Evolutionary conservation across 2,797 vertebrate genomes (phyloP).

Genomic region (Labeo calbasu): DNA sequence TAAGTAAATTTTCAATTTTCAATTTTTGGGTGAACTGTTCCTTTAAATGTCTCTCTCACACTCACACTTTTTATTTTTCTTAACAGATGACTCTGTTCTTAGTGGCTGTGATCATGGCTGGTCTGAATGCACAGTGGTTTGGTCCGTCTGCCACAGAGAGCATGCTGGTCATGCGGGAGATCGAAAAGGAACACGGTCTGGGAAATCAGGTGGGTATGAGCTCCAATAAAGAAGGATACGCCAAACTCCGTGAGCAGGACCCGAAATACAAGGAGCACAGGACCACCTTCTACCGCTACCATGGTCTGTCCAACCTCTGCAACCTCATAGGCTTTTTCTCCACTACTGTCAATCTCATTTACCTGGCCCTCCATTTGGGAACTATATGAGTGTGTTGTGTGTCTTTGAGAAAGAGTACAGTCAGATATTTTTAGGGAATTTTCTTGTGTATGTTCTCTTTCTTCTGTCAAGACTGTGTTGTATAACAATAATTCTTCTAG

Average conservation of each 20-base stretch:
- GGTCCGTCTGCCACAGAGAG: slow-evolving; percentile 74
- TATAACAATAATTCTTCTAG: neutral
- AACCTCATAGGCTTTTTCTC: slow-evolving; percentile 83
- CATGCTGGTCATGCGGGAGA: slow-evolving; percentile 79
- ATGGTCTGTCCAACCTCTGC: slow-evolving; percentile 82
- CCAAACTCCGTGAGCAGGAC: slow-evolving; percentile 84
- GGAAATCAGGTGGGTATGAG: slow-evolving; percentile 78
- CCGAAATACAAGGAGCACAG: slow-evolving; percentile 81
- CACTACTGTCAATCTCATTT: slow-evolving; percentile 80
- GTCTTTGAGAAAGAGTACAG: neutral
- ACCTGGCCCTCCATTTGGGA: slow-evolving; percentile 78
- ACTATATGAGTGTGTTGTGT: slow-evolving; percentile 72
- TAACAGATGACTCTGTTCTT: slow-evolving; percentile 82
- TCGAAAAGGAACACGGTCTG: slow-evolving; percentile 85
- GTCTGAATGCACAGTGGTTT: slow-evolving; percentile 83
- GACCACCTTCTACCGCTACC: slow-evolving; percentile 79
- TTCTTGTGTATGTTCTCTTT: neutral
- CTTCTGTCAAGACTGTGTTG: neutral
- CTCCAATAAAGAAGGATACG: slow-evolving; percentile 77
- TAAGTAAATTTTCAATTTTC: neutral
- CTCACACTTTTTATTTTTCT: neutral
- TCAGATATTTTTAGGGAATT: neutral
- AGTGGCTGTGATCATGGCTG: slow-evolving; percentile 72
- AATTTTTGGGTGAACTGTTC: no score
- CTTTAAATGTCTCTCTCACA: neutral